These are phyloP conservation scores for Watsonalla cultraria DNA, from an alignment of 2,888 invertebrate species.

Conservation along the genomic window DNA sequence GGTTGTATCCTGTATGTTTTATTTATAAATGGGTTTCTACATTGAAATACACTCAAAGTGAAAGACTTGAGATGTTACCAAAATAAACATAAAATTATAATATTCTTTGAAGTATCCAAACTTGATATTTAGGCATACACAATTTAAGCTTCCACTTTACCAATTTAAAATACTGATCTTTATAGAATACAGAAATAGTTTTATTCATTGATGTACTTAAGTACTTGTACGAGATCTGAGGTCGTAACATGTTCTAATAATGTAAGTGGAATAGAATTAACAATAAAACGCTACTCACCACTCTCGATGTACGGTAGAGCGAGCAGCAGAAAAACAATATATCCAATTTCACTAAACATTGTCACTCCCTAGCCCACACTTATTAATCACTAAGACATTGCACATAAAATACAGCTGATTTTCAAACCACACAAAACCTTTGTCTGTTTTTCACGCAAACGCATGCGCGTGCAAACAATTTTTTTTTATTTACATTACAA, in stretches of 20 bases:
- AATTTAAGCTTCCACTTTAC: too few relatives aligned
- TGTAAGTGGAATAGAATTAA: conserved; percentile 18
- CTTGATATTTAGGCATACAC: too few relatives aligned
- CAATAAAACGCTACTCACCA: conserved; percentile 73
- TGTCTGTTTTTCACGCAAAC: conserved; percentile 77
- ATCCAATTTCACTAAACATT: conserved; percentile 83
- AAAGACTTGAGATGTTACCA: too few relatives aligned
- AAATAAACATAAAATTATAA: too few relatives aligned
- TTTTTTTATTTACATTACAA: conserved; percentile 76
- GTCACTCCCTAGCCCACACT: conserved; percentile 70
- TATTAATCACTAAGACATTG: conserved; percentile 75
- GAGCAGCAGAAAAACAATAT: conserved; percentile 82
- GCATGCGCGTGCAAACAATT: conserved; percentile 78
- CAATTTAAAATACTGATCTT: too few relatives aligned
- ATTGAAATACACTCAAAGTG: too few relatives aligned
- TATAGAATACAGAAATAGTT: too few relatives aligned
- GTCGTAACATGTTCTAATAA: conserved; percentile 22
- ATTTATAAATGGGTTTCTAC: too few relatives aligned
- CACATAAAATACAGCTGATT: conserved; percentile 78
- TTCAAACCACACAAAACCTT: conserved; percentile 80
- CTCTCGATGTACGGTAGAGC: conserved; percentile 84
- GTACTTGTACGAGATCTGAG: conserved; percentile 10
- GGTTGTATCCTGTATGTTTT: too few relatives aligned
- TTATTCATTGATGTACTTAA: background rate
- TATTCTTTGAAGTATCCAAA: too few relatives aligned